Evolutionary conservation across 2,797 vertebrate genomes (phyloP).

Genomic region (Alfaro cultratus): DNA sequence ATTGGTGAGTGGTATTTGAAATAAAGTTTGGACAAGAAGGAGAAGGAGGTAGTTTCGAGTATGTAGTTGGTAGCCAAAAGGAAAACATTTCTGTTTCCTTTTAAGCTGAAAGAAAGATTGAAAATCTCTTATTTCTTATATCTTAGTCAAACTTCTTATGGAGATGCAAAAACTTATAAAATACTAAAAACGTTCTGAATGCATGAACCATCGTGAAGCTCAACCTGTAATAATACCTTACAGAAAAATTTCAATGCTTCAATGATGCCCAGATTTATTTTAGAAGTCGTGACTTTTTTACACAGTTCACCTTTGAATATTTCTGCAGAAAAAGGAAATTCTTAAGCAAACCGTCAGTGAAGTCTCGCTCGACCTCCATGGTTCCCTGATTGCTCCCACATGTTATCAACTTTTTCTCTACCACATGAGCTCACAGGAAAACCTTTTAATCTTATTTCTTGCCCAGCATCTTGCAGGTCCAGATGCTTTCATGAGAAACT

Average conservation of each 20-base stretch:
- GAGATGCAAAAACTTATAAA: neutral
- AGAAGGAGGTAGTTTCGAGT: neutral
- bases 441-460: neutral
- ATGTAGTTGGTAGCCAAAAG: neutral
- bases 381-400: neutral
- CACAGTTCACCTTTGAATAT: neutral
- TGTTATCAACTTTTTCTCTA: slow-evolving; percentile 11
- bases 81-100: slow-evolving; percentile 1
- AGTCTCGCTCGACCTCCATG: neutral
- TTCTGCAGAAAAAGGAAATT: neutral
- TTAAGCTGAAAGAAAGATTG: neutral
- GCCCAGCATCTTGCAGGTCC: neutral
- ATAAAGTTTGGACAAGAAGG: neutral
- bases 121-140: neutral
- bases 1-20: neutral
- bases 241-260: neutral
- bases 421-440: neutral
- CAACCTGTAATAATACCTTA: neutral
- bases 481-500: neutral
- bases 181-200: neutral
- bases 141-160: neutral
- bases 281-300: neutral
- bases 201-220: neutral
- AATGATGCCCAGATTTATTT: neutral
- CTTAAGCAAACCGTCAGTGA: neutral